Base-by-base conservation (phyloP, 2,888 invertebrate species). In the Hymenopus coronatus region DNA sequence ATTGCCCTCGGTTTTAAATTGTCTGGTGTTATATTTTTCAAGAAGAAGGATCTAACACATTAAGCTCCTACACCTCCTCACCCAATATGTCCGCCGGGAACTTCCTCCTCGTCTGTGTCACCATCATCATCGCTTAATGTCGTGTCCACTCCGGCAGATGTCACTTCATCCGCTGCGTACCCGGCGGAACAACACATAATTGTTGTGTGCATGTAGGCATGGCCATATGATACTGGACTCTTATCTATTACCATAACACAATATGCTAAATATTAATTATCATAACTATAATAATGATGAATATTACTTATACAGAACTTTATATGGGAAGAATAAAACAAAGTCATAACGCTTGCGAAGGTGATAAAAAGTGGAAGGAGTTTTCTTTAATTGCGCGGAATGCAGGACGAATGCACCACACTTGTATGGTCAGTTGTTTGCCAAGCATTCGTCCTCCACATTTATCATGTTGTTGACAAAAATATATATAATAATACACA, bases 11-110 rank as follows among this genome's bases (percentile, higher is more conserved):
- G 84, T 88, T 88, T 84, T 88, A 84, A 88, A 88, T 88, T 88
- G 81, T 88, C 88, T 88, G 88, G 88, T 88, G 88, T 88, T 88
- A 88, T 88, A 88, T 88, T 88, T 88, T 88, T 83, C 84, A 84
- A 88, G 84, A 84, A 84, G 84, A 88, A 82, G 82, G 30, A 83
- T 70, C 54, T 70, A 70, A 70, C 54, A 70, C 54, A 70, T 70
- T 70, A 70, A 40, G 40, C 40, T 40, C 40, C 40, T 40, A 40
- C 40, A 40, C 40, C 40, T 40, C 40, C 54, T 70, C 54, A 70
- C 54, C 54, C 25, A 70, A 15, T 70, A 15, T 70, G 20, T 70
- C 54, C 54, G 54, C 54, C 54, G 54, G 54, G 54, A 70, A 70
- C 20, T 70, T 70, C 54, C 54, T 70, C 54, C 54, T 70, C 54